These are phyloP conservation scores for Haemorhous mexicanus DNA, from an alignment of 2,113 vertebrate genomes.

Conservation along the genomic window DNA sequence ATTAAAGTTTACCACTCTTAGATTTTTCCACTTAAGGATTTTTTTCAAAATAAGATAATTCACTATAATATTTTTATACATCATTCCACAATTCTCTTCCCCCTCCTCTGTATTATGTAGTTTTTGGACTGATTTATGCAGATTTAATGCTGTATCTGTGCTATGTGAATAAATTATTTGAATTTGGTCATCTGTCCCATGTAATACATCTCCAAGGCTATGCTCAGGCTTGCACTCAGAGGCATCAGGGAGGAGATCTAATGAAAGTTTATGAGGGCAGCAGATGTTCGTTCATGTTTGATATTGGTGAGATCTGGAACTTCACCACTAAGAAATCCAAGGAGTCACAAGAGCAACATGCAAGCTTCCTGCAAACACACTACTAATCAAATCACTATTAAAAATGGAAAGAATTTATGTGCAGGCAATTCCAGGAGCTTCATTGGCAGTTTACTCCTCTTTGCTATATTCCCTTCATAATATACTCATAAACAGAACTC, in stretches of 20 bases:
- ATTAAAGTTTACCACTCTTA: not conserved
- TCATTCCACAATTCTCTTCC: not conserved
- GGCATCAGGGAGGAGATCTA: not conserved
- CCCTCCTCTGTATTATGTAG: not conserved
- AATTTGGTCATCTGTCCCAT: slow-evolving; percentile 37
- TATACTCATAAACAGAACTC: not conserved
- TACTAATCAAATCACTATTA: not conserved
- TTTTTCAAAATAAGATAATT: not conserved
- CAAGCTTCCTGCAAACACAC: not conserved
- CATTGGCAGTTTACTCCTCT: not conserved
- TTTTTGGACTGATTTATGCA: not conserved
- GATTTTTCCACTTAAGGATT: not conserved
- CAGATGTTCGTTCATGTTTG: not conserved
- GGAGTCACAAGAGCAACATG: not conserved
- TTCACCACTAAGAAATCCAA: slow-evolving; percentile 8
- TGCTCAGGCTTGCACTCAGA: not conserved
- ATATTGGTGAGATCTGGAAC: not conserved
- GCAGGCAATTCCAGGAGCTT: not conserved
- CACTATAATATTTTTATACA: not conserved
- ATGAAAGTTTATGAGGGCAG: not conserved
- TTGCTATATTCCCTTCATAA: not conserved
- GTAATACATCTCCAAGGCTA: not conserved
- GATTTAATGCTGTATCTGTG: not conserved
- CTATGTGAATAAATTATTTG: slow-evolving; percentile 41
- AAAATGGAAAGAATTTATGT: not conserved